Evolutionary conservation across 2,888 invertebrate species (phyloP).

Genomic region (Heliconius ismenius): DNA sequence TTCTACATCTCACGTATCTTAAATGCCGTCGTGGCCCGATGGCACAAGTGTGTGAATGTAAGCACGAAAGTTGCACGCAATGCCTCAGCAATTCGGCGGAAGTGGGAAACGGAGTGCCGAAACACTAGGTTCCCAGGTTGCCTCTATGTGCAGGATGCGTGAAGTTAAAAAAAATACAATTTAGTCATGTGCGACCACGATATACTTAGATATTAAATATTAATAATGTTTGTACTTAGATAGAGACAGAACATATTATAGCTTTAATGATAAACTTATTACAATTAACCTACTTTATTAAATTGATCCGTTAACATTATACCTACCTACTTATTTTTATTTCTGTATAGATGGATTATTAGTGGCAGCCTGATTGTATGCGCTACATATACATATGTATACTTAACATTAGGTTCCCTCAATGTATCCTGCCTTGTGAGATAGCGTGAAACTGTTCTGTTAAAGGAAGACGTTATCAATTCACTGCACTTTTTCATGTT

Average conservation of each 20-base stretch:
- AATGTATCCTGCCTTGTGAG: not conserved
- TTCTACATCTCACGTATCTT: not conserved
- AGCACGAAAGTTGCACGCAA: not conserved
- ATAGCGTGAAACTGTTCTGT: not conserved
- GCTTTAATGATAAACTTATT: not conserved
- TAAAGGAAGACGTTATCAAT: too few relatives aligned
- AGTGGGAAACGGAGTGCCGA: too few relatives aligned
- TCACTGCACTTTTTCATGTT: too few relatives aligned
- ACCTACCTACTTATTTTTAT: not conserved
- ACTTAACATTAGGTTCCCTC: not conserved
- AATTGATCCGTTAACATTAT: not conserved
- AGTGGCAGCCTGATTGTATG: too few relatives aligned
- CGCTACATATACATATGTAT: too few relatives aligned
- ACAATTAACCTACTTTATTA: not conserved
- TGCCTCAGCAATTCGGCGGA: too few relatives aligned
- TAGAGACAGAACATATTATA: not conserved
- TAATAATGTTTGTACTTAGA: not conserved
- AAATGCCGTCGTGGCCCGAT: not conserved
- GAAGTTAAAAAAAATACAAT: too few relatives aligned
- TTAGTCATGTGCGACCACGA: too few relatives aligned
- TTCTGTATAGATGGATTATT: not conserved
- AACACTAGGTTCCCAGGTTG: too few relatives aligned
- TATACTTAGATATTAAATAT: too few relatives aligned
- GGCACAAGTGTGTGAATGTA: not conserved
- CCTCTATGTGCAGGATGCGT: too few relatives aligned